phyloP scores from a whole-genome alignment of 1,140 invertebrate species.

The Drosophila fuyamai region DNA sequence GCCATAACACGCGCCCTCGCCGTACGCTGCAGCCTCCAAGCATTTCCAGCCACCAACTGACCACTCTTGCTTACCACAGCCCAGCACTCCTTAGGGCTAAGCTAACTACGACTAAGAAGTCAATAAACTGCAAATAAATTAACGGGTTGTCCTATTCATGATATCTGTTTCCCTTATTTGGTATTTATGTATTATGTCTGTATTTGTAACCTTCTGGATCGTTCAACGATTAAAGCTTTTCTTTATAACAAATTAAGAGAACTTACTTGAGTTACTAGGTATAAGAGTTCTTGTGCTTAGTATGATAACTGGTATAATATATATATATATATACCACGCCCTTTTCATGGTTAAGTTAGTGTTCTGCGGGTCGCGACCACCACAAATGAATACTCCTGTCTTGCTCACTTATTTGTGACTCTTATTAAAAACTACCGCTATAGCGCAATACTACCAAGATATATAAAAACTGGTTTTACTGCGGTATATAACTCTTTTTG shows the following conservation, averaged over 20 bases:
- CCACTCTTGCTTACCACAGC: slow-evolving; percentile 5
- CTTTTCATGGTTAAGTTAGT: too few species aligned
- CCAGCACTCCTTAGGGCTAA: slow-evolving; percentile 59
- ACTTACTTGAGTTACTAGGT: not conserved
- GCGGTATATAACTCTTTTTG: slow-evolving; percentile 72
- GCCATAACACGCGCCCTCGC: slow-evolving; percentile 18
- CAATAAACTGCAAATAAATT: slow-evolving; percentile 72
- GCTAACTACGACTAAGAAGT: slow-evolving; percentile 74
- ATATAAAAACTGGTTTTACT: too few species aligned
- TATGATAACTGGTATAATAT: too few species aligned
- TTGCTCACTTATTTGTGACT: slow-evolving; percentile 29
- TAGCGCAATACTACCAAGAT: too few species aligned
- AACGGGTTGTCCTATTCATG: slow-evolving; percentile 30
- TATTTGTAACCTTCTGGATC: slow-evolving; percentile 62
- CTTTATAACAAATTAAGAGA: slow-evolving; percentile 41
- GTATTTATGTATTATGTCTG: slow-evolving; percentile 32
- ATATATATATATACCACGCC: too few species aligned
- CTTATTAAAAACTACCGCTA: slow-evolving; percentile 74
- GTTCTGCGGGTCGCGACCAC: too few species aligned
- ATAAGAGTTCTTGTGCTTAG: slow-evolving; percentile 11
- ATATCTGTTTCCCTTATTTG: slow-evolving; percentile 15
- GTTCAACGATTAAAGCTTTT: slow-evolving; percentile 79
- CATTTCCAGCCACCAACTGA: slow-evolving; percentile 28
- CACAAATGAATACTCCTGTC: slow-evolving; percentile 34
- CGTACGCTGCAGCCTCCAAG: slow-evolving; percentile 11